Percentiles rank a stretch among this genome's conserved stretches.
Conservation (phyloP, 1,140 invertebrate genomes). For the Maconellicoccus hirsutus region DNA sequence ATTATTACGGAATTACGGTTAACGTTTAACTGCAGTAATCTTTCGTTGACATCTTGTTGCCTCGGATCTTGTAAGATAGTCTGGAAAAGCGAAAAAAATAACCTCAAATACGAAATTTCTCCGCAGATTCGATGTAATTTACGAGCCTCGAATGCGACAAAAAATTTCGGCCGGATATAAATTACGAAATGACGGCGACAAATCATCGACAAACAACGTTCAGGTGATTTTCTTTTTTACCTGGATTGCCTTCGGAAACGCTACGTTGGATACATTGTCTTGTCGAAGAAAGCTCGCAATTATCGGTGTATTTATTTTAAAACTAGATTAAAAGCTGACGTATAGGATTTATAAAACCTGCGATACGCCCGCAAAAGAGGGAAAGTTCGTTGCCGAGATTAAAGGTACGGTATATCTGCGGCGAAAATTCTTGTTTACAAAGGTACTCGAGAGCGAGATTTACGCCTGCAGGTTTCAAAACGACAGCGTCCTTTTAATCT, state of each 20-base stretch:
- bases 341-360: neutral
- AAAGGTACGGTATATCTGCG: neutral
- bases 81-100: neutral
- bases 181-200: too few species aligned
- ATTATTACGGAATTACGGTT: conserved; percentile 19
- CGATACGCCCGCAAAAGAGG: neutral
- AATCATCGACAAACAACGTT: too few species aligned
- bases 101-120: too few species aligned
- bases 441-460: conserved; percentile 15
- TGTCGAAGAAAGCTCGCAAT: neutral
- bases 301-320: neutral
- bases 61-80: neutral
- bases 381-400: neutral
- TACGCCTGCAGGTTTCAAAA: neutral
- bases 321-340: neutral
- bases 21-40: conserved; percentile 17
- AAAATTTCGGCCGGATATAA: too few species aligned
- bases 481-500: conserved; percentile 21
- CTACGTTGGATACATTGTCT: too few species aligned
- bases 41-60: conserved; percentile 17
- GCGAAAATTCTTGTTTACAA: conserved; percentile 14
- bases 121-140: too few species aligned
- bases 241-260: too few species aligned
- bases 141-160: too few species aligned
- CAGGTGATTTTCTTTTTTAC: too few species aligned